phyloP scores from a whole-genome alignment of 92 coral and sea anemone species.

The Isaurus tuberculatus region DNA sequence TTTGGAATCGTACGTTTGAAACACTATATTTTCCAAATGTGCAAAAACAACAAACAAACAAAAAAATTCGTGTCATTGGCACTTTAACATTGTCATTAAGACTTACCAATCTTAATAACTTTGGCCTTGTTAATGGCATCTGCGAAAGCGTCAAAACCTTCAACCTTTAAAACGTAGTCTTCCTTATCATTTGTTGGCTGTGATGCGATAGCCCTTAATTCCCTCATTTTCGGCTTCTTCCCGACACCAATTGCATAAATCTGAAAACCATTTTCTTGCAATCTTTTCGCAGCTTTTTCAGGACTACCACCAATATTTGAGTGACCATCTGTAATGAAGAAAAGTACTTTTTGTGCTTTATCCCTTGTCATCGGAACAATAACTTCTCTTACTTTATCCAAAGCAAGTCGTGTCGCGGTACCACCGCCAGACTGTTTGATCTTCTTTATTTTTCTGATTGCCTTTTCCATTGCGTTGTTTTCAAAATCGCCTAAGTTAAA shows the following conservation, averaged over 20 bases:
- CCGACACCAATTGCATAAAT: constrained; percentile 89
- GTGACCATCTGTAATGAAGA: constrained; percentile 85
- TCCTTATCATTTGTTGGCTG: constrained; percentile 31
- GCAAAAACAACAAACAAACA: too few species aligned
- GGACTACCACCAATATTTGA: constrained; percentile 91
- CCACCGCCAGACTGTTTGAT: constrained; percentile 84
- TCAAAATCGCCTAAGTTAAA: constrained; percentile 77
- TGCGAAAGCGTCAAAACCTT: constrained; percentile 39
- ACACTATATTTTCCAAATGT: too few species aligned
- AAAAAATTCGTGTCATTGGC: too few species aligned
- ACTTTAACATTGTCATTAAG: too few species aligned
- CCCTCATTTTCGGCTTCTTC: constrained; percentile 57
- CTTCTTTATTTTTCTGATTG: constrained; percentile 61
- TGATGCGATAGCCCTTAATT: constrained; percentile 77
- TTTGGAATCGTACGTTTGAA: too few species aligned
- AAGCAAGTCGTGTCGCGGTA: constrained; percentile 81
- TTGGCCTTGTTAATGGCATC: constrained; percentile 57
- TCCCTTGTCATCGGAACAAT: constrained; percentile 67
- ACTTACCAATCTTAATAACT: constrained; percentile 63
- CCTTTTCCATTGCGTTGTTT: constrained; percentile 51
- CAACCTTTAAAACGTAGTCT: constrained; percentile 72
- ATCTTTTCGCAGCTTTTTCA: constrained; percentile 55
- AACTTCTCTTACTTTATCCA: constrained; percentile 58
- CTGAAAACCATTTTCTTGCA: constrained; percentile 60
- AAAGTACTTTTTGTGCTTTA: constrained; percentile 69